Conservation (phyloP, 92 coral and sea anemone species). For the Zoanthus sansibaricus region DNA sequence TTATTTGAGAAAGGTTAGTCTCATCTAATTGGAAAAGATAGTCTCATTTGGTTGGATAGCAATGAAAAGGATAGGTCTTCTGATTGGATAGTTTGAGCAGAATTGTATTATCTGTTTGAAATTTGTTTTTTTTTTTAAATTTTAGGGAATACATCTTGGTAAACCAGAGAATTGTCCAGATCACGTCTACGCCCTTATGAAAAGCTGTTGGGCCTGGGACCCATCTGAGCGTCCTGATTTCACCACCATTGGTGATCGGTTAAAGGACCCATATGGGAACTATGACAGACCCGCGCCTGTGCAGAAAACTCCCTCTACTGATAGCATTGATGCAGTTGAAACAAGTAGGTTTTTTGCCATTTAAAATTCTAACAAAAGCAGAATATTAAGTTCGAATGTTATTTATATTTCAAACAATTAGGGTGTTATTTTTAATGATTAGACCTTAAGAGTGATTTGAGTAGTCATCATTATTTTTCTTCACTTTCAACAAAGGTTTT, state of each 20-base stretch:
- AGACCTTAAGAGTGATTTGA: too few species aligned
- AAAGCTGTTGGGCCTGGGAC: slow-evolving; percentile 88
- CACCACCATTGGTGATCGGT: slow-evolving; percentile 63
- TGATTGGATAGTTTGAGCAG: background rate
- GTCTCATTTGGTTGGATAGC: too few species aligned
- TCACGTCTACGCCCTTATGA: slow-evolving; percentile 82
- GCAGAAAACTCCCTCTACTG: background rate
- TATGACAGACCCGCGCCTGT: slow-evolving; percentile 74
- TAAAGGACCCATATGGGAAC: slow-evolving; percentile 78
- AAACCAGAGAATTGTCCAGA: slow-evolving; percentile 94
- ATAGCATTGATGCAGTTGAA: slow-evolving; percentile 14
- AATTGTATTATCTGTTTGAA: background rate
- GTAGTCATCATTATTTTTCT: too few species aligned
- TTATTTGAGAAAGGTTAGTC: too few species aligned
- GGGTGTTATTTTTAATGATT: too few species aligned
- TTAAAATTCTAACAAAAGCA: too few species aligned
- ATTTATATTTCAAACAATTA: too few species aligned
- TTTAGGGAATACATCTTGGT: slow-evolving; percentile 92
- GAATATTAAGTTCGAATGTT: too few species aligned
- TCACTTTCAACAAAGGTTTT: too few species aligned
- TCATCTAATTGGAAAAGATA: too few species aligned
- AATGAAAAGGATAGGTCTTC: too few species aligned
- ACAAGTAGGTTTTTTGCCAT: slow-evolving; percentile 41
- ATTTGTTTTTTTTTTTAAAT: background rate
- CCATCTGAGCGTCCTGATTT: slow-evolving; percentile 78